Conservation (phyloP, 2,888 invertebrate genomes). For the Laothoe populi region DNA sequence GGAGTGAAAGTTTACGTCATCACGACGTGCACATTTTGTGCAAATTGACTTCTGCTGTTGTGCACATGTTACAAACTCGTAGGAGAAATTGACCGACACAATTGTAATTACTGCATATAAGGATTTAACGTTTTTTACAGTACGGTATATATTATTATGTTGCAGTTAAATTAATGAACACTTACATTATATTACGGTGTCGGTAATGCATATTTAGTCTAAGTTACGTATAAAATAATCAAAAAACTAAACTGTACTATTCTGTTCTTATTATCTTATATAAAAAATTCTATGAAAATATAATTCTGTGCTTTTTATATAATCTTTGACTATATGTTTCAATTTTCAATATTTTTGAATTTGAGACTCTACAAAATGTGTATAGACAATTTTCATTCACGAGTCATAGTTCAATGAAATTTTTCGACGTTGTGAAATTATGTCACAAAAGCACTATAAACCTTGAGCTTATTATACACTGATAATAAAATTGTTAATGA, state of each 20-base stretch:
- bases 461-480: constrained; percentile 24
- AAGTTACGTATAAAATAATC: no score
- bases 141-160: background rate
- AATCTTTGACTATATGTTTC: no score
- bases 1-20: constrained; percentile 65
- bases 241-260: no score
- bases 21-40: constrained; percentile 55
- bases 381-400: background rate
- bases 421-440: constrained; percentile 18
- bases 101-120: constrained; percentile 28
- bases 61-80: constrained; percentile 31
- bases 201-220: no score
- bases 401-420: background rate
- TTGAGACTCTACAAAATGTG: background rate
- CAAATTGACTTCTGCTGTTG: constrained; percentile 53
- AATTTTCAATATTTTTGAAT: background rate
- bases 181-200: background rate
- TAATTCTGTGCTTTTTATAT: no score
- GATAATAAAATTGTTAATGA: constrained; percentile 25
- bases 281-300: no score
- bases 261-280: no score
- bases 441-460: constrained; percentile 25
- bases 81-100: constrained; percentile 42
- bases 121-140: background rate
- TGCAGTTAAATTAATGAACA: background rate